phyloP scores from a whole-genome alignment of 2,888 invertebrate species.

The Aspidiotus rigidus region DNA sequence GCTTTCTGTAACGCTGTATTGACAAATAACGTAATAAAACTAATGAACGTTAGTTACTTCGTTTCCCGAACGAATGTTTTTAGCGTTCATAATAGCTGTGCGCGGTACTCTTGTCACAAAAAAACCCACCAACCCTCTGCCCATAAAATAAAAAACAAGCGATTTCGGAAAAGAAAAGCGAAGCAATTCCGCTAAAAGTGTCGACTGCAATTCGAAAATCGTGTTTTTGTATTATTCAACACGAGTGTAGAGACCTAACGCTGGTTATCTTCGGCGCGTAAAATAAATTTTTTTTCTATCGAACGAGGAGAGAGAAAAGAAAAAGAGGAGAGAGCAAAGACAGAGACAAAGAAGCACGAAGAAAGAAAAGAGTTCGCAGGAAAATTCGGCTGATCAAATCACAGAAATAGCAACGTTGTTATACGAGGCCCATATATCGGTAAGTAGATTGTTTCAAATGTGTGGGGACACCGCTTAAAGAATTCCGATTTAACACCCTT shows the following conservation, averaged over 20 bases:
- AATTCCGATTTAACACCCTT: slow-evolving; percentile 23
- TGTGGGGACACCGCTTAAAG: slow-evolving; percentile 24
- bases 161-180: slow-evolving; percentile 26
- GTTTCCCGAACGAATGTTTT: slow-evolving; percentile 8
- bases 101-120: neutral
- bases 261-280: slow-evolving; percentile 17
- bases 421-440: slow-evolving; percentile 8
- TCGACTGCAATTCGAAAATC: slow-evolving; percentile 33
- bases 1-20: no score
- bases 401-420: slow-evolving; percentile 6
- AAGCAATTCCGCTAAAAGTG: slow-evolving; percentile 33
- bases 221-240: slow-evolving; percentile 34
- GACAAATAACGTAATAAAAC: slow-evolving; percentile 18
- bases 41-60: slow-evolving; percentile 26
- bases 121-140: slow-evolving; percentile 9
- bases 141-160: slow-evolving; percentile 29
- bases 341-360: neutral
- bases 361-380: neutral
- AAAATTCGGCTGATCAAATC: slow-evolving; percentile 24
- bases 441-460: slow-evolving; percentile 33
- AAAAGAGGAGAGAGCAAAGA: neutral
- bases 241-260: slow-evolving; percentile 24
- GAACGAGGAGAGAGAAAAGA: neutral
- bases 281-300: slow-evolving; percentile 24
- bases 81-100: no score